Base-by-base conservation (phyloP, 2,888 invertebrate species). In the Pemphredon lugubris region DNA sequence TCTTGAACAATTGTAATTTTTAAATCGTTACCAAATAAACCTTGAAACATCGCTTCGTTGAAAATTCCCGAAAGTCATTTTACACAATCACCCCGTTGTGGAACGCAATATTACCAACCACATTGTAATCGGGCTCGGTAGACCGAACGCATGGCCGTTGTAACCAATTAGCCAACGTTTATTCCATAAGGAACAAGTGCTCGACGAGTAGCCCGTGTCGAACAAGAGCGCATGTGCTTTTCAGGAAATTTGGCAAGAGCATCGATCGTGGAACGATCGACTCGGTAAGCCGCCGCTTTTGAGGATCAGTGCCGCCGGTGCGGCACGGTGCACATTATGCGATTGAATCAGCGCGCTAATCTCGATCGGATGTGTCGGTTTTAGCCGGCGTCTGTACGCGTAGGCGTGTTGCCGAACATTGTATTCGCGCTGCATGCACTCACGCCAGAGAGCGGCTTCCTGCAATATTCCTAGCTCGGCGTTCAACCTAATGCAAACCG, bases 281-380 rank as follows among this genome's bases (percentile, higher is more conserved):
- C 54, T 66, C 37, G 55, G 59, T 59, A 63, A 60, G 48, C 59
- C 40, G 48, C 5, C 23, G 50, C 54, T 63, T 72, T 66, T 66
- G 73, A 66, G 54, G 50, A 58, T 61, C 57, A 53, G 54, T 45
- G 37, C 47, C 59, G 34, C 14, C 39, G 59, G 45, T 21, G 54
- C 53, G 30, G 21, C 61, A 51, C 57, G 50, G 18, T 66, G 53
- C 57, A 47, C 73, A 66, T 72, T 65, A 73, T 66, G 61, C 53
- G 66, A 73, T 73, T 73, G 66, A 73, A 73, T 73, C 73, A 45
- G 53, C 16, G 16, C 59, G 30, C 51, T 73, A 72, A 73, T 66
- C 59, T 66, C 72, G 73, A 73, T 73, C 65, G 55, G 58, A 71
- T 54, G 48, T 53, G 58, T 54, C 42, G 30, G 26, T 14, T 16